A percentile compares a stretch with the other conserved stretches of the same genome.
Conservation (phyloP, 2,888 invertebrate genomes). For the Heterodera filipjevi region DNA sequence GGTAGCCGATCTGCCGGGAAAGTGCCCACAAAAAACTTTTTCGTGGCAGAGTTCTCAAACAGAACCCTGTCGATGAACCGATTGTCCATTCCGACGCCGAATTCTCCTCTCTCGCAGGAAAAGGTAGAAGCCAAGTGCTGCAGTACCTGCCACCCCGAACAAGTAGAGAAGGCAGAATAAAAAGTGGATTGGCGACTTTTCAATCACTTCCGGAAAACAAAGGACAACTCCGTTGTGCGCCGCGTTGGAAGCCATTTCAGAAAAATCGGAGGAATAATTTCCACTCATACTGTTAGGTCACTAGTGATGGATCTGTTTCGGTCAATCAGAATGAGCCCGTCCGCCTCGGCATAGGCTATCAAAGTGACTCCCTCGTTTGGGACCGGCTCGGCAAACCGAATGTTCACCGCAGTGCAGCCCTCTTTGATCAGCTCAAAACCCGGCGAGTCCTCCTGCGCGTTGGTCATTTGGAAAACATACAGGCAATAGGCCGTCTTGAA, state of each 20-base stretch:
- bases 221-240: background rate
- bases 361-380: background rate
- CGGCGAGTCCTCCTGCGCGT: conserved; percentile 4
- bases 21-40: background rate
- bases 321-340: conserved; percentile 12
- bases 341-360: background rate
- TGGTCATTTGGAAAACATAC: conserved; percentile 7
- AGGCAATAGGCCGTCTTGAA: no score
- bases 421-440: conserved; percentile 5
- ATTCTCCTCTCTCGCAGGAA: background rate
- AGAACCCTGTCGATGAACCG: background rate
- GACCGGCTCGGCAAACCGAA: background rate
- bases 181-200: background rate
- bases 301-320: background rate
- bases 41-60: background rate
- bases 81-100: background rate
- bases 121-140: background rate
- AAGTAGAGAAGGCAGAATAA: background rate
- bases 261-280: background rate
- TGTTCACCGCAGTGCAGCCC: background rate
- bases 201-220: background rate
- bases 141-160: background rate
- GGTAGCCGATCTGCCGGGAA: background rate
- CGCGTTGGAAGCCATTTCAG: background rate
- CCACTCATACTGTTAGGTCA: background rate